These are phyloP conservation scores for Poecilobothrus nobilitatus DNA, from an alignment of 2,888 invertebrate genomes.

Conservation along the genomic window DNA sequence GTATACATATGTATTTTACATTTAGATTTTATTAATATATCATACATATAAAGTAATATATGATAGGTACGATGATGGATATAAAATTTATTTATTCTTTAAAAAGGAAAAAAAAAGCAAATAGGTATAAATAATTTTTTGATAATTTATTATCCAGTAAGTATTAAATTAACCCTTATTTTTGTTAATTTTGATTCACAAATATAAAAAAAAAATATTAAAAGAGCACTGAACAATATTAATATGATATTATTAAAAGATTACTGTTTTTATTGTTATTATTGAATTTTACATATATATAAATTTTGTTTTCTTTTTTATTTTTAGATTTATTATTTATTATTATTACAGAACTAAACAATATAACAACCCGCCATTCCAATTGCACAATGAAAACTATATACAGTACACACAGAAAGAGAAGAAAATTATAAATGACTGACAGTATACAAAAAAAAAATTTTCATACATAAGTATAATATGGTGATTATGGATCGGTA, in stretches of 20 bases:
- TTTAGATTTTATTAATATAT: too few relatives aligned
- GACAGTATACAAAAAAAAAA: neutral
- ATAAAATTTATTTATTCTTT: too few relatives aligned
- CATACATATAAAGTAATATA: too few relatives aligned
- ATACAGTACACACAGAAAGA: neutral
- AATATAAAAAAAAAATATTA: neutral
- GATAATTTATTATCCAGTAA: too few relatives aligned
- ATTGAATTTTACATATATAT: too few relatives aligned
- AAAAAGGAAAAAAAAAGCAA: too few relatives aligned
- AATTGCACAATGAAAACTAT: neutral
- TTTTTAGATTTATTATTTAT: neutral
- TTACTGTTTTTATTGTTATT: too few relatives aligned
- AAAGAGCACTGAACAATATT: neutral
- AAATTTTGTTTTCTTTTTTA: neutral
- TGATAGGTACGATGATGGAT: too few relatives aligned
- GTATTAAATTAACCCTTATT: too few relatives aligned
- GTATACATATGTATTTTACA: too few relatives aligned
- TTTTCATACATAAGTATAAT: neutral
- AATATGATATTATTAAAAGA: neutral
- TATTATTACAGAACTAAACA: neutral
- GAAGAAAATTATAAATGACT: neutral
- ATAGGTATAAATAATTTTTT: too few relatives aligned
- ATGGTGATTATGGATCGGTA: too few relatives aligned
- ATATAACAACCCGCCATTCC: conserved; percentile 5
- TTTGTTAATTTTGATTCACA: neutral